These are phyloP conservation scores for Chrysomela aeneicollis DNA, from an alignment of 2,888 invertebrate genomes.

Conservation along the genomic window DNA sequence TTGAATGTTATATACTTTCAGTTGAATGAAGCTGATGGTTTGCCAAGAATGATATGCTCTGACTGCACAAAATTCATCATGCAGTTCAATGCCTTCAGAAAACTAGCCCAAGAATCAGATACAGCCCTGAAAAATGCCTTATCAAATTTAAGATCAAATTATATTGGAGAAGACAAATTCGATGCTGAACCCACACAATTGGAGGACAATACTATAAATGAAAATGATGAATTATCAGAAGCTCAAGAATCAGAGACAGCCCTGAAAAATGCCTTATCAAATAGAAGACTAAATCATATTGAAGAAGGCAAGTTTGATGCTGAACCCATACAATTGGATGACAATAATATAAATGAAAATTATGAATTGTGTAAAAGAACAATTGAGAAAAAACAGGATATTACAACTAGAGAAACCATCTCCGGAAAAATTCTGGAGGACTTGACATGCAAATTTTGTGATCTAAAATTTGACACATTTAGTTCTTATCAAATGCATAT, in stretches of 20 bases:
- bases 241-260: slow-evolving; percentile 28
- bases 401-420: neutral
- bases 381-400: neutral
- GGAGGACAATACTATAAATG: too few species aligned
- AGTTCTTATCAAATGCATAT: slow-evolving; percentile 32
- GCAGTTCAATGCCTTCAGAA: slow-evolving; percentile 32
- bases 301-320: neutral
- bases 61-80: slow-evolving; percentile 30
- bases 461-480: slow-evolving; percentile 28
- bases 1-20: slow-evolving; percentile 13
- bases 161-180: neutral
- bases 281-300: neutral
- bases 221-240: neutral
- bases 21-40: slow-evolving; percentile 29
- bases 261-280: slow-evolving; percentile 21
- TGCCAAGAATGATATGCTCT: slow-evolving; percentile 33
- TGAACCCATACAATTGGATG: too few species aligned
- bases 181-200: too few species aligned
- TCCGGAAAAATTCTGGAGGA: slow-evolving; percentile 10
- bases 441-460: slow-evolving; percentile 34
- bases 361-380: neutral
- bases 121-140: neutral
- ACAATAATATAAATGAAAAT: neutral
- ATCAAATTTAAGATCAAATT: neutral
- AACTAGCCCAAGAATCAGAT: slow-evolving; percentile 7